Evolutionary conservation across 2,797 vertebrate species (phyloP).

Genomic region (Microhierax caerulescens): DNA sequence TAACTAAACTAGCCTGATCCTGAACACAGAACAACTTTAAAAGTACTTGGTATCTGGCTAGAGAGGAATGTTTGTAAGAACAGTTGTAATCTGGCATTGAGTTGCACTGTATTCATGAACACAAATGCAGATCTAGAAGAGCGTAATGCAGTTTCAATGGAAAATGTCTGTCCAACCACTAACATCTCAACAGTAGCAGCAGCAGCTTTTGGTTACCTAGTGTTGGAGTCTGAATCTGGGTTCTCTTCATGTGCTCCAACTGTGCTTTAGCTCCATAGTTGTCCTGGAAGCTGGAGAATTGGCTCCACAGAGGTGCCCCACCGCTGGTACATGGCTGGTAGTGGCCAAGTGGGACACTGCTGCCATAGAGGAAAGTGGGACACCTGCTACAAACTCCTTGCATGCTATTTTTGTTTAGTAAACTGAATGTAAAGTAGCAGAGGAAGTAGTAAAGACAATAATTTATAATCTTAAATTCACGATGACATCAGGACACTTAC

Average conservation of each 20-base stretch:
- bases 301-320: background rate
- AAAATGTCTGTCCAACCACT: background rate
- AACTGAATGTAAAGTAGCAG: conserved; percentile 7
- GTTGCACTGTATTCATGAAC: background rate
- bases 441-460: conserved; percentile 32
- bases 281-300: background rate
- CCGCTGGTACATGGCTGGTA: fast-evolving
- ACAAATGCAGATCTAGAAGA: background rate
- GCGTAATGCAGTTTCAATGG: background rate
- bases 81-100: background rate
- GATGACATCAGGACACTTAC: background rate
- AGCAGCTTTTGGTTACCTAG: background rate
- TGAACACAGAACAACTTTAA: background rate
- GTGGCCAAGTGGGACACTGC: background rate
- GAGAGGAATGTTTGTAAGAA: background rate
- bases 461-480: conserved; percentile 2
- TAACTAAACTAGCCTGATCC: background rate
- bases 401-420: background rate
- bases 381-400: background rate
- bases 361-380: background rate
- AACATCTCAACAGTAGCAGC: background rate
- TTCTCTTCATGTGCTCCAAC: fast-evolving
- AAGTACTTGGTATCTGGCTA: background rate
- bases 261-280: fast-evolving
- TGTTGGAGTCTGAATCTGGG: fast-evolving